Conservation (phyloP, 2,888 invertebrate genomes). For the Hylaea fasciaria region DNA sequence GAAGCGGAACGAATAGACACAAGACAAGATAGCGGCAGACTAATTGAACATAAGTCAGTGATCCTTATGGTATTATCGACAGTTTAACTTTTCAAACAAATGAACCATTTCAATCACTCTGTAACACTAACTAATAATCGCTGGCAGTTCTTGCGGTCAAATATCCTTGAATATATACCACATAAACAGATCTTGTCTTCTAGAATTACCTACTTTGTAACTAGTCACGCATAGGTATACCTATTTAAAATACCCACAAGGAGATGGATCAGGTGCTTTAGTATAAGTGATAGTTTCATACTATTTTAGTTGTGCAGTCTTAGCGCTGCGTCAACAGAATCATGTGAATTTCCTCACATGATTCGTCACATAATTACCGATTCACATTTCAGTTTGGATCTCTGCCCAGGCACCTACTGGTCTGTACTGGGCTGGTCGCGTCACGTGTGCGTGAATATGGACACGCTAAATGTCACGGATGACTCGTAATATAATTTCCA, state of each 20-base stretch:
- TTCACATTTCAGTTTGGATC: conserved; percentile 31
- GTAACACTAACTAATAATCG: conserved; percentile 15
- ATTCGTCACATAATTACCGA: conserved; percentile 33
- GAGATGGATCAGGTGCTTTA: conserved; percentile 10
- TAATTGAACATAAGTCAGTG: conserved; percentile 14
- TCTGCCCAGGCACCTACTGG: conserved; percentile 30
- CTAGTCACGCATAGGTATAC: too few relatives aligned
- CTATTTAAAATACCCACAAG: neutral
- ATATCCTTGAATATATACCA: too few relatives aligned
- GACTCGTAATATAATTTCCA: conserved; percentile 2
- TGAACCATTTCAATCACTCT: neutral
- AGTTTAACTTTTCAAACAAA: conserved; percentile 6
- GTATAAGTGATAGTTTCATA: conserved; percentile 2
- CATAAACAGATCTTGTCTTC: too few relatives aligned
- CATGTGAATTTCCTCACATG: conserved; percentile 43
- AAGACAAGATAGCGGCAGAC: neutral
- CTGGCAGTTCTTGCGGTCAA: conserved; percentile 28
- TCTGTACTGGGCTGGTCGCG: conserved; percentile 20
- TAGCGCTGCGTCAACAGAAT: conserved; percentile 19
- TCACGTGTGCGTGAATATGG: conserved; percentile 26
- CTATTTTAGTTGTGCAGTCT: conserved; percentile 13
- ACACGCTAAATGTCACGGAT: conserved; percentile 8
- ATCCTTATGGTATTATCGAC: conserved; percentile 9
- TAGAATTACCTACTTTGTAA: too few relatives aligned
- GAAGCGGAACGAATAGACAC: conserved; percentile 5